phyloP scores from a whole-genome alignment of 2,113 vertebrate genomes.

The Scomber japonicus region DNA sequence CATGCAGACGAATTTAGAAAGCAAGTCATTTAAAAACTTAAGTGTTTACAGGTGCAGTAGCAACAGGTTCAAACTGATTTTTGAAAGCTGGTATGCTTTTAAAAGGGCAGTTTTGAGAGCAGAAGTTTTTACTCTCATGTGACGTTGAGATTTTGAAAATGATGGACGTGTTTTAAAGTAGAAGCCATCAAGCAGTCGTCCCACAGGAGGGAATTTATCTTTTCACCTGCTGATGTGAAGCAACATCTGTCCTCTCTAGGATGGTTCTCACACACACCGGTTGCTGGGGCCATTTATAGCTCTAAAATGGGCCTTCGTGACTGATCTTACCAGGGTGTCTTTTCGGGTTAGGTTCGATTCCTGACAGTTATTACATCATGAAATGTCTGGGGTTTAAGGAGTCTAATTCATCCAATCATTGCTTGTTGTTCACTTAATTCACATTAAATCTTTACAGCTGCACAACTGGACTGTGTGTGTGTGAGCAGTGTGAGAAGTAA shows the following conservation, averaged over 20 bases:
- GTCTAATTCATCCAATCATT: neutral
- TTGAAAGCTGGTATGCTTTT: neutral
- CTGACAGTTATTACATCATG: no score
- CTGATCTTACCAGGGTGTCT: neutral
- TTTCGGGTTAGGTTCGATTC: no score
- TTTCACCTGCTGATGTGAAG: neutral
- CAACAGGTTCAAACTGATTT: neutral
- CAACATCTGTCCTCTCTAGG: neutral
- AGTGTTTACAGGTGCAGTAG: constrained; percentile 10
- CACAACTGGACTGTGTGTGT: no score
- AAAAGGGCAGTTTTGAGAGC: neutral
- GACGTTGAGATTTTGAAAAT: no score
- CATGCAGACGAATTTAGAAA: no score
- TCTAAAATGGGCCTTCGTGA: neutral
- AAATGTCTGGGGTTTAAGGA: no score
- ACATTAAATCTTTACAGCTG: no score
- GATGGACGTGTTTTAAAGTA: no score
- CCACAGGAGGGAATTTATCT: neutral
- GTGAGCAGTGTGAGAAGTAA: no score
- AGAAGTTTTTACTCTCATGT: neutral
- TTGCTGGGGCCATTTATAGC: no score
- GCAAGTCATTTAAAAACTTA: neutral
- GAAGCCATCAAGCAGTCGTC: neutral
- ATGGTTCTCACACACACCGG: no score
- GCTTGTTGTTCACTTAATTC: neutral